Evolutionary conservation across 1,140 invertebrate genomes (phyloP).

Genomic region (Pectinophora gossypiella): DNA sequence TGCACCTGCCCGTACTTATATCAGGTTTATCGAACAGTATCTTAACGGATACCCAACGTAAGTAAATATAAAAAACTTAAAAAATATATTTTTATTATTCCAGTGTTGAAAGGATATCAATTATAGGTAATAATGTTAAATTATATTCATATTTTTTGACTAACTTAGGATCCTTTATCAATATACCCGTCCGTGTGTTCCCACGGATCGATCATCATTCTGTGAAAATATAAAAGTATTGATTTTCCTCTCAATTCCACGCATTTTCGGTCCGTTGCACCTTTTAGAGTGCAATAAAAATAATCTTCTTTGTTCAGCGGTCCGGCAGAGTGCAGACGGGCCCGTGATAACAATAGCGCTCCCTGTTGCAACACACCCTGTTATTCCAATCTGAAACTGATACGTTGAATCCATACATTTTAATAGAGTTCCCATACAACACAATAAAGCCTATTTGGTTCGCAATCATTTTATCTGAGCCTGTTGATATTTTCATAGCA

Average conservation of each 20-base stretch:
- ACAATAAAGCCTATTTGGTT: too few relatives aligned
- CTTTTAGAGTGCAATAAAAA: conserved; percentile 67
- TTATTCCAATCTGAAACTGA: conserved; percentile 46
- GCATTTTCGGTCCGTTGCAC: conserved; percentile 54
- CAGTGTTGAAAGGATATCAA: too few relatives aligned
- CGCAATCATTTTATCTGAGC: too few relatives aligned
- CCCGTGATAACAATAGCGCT: conserved; percentile 46
- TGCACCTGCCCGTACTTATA: too few relatives aligned
- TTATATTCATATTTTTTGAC: too few relatives aligned
- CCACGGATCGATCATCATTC: background rate
- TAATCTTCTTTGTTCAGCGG: conserved; percentile 63
- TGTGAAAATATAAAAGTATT: background rate
- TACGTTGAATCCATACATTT: conserved; percentile 25
- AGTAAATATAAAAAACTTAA: too few relatives aligned
- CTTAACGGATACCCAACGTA: too few relatives aligned
- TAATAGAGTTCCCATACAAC: conserved; percentile 14
- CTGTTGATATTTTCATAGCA: background rate
- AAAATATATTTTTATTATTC: too few relatives aligned
- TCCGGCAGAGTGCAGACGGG: conserved; percentile 39
- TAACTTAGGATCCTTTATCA: too few relatives aligned
- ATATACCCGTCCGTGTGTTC: too few relatives aligned
- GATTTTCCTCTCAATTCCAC: conserved; percentile 51
- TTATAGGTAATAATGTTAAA: too few relatives aligned
- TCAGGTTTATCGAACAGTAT: too few relatives aligned
- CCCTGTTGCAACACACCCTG: conserved; percentile 30